Conservation (phyloP, 2,797 vertebrate species). For the Neoniphon sammara region DNA sequence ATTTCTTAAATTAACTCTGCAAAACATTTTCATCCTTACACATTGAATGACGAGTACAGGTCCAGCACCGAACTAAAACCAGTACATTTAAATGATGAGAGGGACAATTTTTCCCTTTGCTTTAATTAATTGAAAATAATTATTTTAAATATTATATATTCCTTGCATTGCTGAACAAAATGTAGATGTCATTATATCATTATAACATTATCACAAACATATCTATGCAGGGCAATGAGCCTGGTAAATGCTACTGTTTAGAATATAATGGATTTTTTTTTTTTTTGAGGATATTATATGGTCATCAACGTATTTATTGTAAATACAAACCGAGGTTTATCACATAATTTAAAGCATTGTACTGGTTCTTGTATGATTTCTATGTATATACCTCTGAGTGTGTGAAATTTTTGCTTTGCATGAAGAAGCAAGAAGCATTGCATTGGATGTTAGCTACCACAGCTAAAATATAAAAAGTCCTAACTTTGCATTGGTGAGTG, state of each 20-base stretch:
- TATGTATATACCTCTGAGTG: slow-evolving; percentile 49
- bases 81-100: neutral
- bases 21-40: neutral
- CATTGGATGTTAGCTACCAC: neutral
- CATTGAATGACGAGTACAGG: neutral
- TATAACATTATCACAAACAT: neutral
- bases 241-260: slow-evolving; percentile 31
- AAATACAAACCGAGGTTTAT: slow-evolving; percentile 65
- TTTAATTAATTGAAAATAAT: slow-evolving; percentile 20
- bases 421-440: slow-evolving; percentile 11
- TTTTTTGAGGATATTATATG: slow-evolving; percentile 57
- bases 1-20: slow-evolving; percentile 12
- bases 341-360: slow-evolving; percentile 61
- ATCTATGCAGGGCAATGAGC: slow-evolving; percentile 5
- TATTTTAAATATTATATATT: slow-evolving; percentile 17
- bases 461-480: neutral
- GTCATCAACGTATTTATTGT: slow-evolving; percentile 79
- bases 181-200: too few species aligned
- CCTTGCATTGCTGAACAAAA: neutral
- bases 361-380: slow-evolving; percentile 49
- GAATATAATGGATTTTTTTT: slow-evolving; percentile 47
- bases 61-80: neutral
- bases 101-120: neutral
- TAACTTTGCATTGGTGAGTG: slow-evolving; percentile 15
- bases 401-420: slow-evolving; percentile 45